Evolutionary conservation across 2,113 vertebrate species (phyloP).

Genomic region (Raphicerus campestris): DNA sequence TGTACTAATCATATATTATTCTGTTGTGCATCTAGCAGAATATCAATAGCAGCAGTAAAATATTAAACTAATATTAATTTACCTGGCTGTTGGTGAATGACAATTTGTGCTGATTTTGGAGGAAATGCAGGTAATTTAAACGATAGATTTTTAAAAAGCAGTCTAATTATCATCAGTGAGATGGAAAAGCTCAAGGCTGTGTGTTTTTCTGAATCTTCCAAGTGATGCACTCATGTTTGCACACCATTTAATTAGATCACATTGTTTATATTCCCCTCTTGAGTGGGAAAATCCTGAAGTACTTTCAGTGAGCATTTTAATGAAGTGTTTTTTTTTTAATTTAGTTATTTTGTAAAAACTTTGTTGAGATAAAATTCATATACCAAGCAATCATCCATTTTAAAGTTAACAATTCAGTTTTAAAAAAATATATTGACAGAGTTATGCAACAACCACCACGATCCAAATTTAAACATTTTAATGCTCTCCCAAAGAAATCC

Average conservation of each 20-base stretch:
- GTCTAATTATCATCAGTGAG: background rate
- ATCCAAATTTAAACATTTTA: background rate
- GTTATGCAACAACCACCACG: background rate
- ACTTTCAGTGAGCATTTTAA: background rate
- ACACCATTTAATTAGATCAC: background rate
- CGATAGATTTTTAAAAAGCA: background rate
- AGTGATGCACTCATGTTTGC: background rate
- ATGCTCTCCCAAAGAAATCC: background rate
- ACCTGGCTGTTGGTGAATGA: background rate
- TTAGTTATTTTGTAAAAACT: background rate
- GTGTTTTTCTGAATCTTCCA: background rate
- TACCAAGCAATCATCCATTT: background rate
- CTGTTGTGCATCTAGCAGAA: background rate
- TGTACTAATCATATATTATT: background rate
- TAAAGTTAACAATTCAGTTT: background rate
- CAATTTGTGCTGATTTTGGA: background rate
- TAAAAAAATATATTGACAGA: background rate
- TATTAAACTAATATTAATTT: background rate
- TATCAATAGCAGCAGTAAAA: background rate
- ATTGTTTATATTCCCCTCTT: background rate
- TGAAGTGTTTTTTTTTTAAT: background rate
- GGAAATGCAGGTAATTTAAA: background rate
- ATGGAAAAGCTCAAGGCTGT: background rate
- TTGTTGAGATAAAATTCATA: background rate
- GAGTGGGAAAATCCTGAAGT: background rate